phyloP scores from a whole-genome alignment of 2,888 invertebrate species.

The Pediacus dermestoides region DNA sequence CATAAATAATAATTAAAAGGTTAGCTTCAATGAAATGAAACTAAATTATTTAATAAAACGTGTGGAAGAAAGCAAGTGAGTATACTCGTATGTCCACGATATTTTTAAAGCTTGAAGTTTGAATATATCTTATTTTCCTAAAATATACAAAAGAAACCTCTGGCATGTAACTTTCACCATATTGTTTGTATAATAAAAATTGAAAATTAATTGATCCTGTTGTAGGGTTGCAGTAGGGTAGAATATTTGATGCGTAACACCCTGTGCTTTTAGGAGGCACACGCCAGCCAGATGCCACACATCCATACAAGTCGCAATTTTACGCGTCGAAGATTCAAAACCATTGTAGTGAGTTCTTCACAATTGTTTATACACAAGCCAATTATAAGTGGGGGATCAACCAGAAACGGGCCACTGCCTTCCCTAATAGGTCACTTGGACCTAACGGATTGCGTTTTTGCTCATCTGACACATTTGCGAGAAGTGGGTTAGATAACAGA shows the following conservation, averaged over 20 bases:
- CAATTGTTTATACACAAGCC: constrained; percentile 1
- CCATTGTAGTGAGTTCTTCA: neutral
- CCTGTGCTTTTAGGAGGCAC: neutral
- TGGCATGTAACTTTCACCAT: too few relatives aligned
- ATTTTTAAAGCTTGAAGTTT: too few relatives aligned
- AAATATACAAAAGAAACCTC: too few relatives aligned
- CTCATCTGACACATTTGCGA: neutral
- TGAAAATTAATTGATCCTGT: neutral
- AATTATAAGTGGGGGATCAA: neutral
- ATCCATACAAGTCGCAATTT: constrained; percentile 1
- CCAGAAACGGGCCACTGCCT: neutral
- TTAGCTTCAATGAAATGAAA: too few relatives aligned
- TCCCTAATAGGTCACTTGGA: constrained; percentile 1
- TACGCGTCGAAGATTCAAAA: constrained; percentile 1
- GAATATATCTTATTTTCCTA: too few relatives aligned
- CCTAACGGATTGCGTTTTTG: too few relatives aligned
- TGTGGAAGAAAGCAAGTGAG: too few relatives aligned
- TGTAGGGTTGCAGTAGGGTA: neutral
- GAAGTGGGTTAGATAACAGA: too few relatives aligned
- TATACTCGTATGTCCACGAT: too few relatives aligned
- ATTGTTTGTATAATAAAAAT: too few relatives aligned
- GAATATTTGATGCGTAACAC: constrained; percentile 2
- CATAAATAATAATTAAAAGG: too few relatives aligned
- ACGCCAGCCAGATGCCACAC: constrained; percentile 3
- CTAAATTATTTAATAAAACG: too few relatives aligned